These are phyloP conservation scores for Megathymus violae DNA, from an alignment of 1,140 invertebrate species.

Conservation along the genomic window DNA sequence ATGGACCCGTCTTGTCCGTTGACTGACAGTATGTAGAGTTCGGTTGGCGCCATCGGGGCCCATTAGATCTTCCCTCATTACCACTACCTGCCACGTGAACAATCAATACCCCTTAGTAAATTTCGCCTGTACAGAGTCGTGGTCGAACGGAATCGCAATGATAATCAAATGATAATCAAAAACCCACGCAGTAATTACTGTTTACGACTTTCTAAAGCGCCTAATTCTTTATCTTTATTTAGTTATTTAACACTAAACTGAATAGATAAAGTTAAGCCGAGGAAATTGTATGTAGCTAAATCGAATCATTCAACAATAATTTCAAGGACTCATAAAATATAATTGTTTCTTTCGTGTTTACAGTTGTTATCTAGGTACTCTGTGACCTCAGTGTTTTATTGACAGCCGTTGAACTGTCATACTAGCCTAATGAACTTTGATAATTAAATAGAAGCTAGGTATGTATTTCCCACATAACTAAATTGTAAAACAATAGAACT, in stretches of 20 bases:
- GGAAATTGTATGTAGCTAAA: background rate
- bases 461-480: background rate
- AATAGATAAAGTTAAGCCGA: constrained; percentile 28
- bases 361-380: background rate
- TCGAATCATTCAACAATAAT: background rate
- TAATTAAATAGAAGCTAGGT: background rate
- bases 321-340: background rate
- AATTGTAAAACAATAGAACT: background rate
- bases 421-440: background rate
- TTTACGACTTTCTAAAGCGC: constrained; percentile 19
- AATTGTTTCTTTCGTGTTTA: too few species aligned
- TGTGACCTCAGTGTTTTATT: background rate
- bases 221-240: constrained; percentile 25
- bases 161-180: constrained; percentile 26
- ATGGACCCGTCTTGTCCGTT: too few species aligned
- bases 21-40: too few species aligned
- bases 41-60: too few species aligned
- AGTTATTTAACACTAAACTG: constrained; percentile 24
- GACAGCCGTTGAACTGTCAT: background rate
- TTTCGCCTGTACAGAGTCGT: background rate
- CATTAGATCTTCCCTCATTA: too few species aligned
- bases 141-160: background rate
- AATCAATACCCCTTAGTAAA: too few species aligned
- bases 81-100: too few species aligned
- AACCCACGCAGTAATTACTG: constrained; percentile 31